Evolutionary conservation across 92 coral and sea anemone species (phyloP).

Genomic region (Actinostola sp.): DNA sequence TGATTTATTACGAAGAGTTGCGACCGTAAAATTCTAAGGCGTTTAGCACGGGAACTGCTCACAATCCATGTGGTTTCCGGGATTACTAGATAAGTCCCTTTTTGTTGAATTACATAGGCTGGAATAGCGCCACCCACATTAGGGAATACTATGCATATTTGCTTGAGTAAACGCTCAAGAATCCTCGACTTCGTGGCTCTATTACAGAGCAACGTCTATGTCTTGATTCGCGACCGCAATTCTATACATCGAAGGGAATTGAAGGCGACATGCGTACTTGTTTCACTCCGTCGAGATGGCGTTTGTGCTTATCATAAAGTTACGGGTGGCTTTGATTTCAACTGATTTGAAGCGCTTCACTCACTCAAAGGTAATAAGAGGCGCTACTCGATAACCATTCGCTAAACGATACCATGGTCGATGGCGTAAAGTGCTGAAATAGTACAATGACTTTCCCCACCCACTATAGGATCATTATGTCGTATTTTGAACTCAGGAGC

Average conservation of each 20-base stretch:
- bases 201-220: not conserved
- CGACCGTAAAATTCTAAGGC: not conserved
- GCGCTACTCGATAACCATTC: slow-evolving; percentile 17
- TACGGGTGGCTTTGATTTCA: slow-evolving; percentile 28
- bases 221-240: not conserved
- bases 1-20: too few species aligned
- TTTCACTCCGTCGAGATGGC: not conserved
- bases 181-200: not conserved
- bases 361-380: slow-evolving; percentile 28
- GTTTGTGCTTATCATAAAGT: slow-evolving; percentile 18
- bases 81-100: slow-evolving; percentile 41
- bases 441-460: slow-evolving; percentile 28
- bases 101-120: slow-evolving; percentile 24
- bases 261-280: not conserved
- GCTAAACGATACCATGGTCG: slow-evolving; percentile 5
- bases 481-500: too few species aligned
- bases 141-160: slow-evolving; percentile 4
- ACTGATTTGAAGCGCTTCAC: slow-evolving; percentile 32
- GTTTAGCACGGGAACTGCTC: slow-evolving; percentile 18
- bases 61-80: slow-evolving; percentile 44
- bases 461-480: slow-evolving; percentile 2
- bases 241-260: not conserved
- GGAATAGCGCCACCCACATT: slow-evolving; percentile 42
- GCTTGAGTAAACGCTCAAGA: not conserved
- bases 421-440: slow-evolving; percentile 38